Evolutionary conservation across 1,140 invertebrate genomes (phyloP), one percentile per base, ranked within the genome.

Genomic region (Caenorhabditis remanei): DNA sequence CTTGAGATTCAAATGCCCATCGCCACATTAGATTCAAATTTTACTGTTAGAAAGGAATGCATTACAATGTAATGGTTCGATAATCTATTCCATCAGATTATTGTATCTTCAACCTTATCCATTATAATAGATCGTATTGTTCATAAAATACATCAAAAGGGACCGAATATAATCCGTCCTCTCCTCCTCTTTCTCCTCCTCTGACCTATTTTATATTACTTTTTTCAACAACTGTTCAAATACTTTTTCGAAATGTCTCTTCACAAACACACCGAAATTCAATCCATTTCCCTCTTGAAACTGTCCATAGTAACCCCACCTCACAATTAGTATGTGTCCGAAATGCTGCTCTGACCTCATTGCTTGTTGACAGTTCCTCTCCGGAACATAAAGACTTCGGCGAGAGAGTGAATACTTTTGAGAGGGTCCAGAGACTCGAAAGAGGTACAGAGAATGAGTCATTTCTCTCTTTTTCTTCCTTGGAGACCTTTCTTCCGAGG

Each of bases 141-240:
- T 53, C 50, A 53, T 53, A 53, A 32, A 53, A 53, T 53, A 53
- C 50, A 53, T 53, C 50, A 53, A 53, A 53, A 53, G 50, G 50
- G 5, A 16, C 50, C 16, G 50, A 53, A 53, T 53, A 16, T 53
- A 53, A 53, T 53, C 50, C 50, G 9, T 11, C 50, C 11, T 53
- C 32, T 32, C 32, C 32, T 32, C 2, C 32, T 32, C 32, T 32
- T 32, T 32, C 32, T 32, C 32, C 32, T 53, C 50, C 50, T 53
- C 16, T 53, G 50, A 53, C 50, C 50, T 11, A 53, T 53, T 53
- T 53, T 53, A 53, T 53, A 58, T 58, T 21, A 21, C 21, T 58
- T 19, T 58, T 58, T 58, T 58, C 56, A 58, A 58, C 56, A n/a
- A 58, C 56, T 58, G 56, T 58, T 58, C 21, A 58, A 58, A 58